Percentiles rank a stretch among this genome's conserved stretches.
phyloP scores from a whole-genome alignment of 2,113 vertebrate genomes.

The Fulmarus glacialis region DNA sequence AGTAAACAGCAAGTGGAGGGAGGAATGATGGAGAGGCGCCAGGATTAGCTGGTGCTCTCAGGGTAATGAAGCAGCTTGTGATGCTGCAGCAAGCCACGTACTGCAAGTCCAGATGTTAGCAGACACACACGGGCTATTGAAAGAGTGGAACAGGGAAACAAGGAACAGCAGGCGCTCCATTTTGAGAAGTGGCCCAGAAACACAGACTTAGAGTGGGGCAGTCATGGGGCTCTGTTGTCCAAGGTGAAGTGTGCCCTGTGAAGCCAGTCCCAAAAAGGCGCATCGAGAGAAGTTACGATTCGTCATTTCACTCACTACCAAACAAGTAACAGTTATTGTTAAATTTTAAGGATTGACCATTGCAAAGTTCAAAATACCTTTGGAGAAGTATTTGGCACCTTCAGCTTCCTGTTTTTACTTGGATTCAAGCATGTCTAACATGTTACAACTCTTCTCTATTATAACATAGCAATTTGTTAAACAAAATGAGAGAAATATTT shows the following conservation, averaged over 20 bases:
- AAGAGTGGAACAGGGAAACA: not conserved
- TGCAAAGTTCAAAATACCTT: not conserved
- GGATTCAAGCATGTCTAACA: not conserved
- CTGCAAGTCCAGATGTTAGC: fast-evolving
- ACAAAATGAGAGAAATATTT: not conserved
- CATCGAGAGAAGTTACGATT: fast-evolving
- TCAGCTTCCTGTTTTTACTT: not conserved
- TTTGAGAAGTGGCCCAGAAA: not conserved
- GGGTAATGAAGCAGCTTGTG: not conserved
- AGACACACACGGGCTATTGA: fast-evolving
- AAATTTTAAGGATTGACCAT: not conserved
- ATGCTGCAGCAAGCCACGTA: not conserved
- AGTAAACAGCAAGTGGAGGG: not conserved
- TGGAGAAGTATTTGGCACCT: not conserved
- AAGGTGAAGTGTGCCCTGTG: fast-evolving
- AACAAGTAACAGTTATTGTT: not conserved
- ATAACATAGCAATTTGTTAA: not conserved
- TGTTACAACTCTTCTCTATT: not conserved
- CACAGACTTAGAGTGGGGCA: not conserved
- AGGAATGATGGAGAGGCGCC: fast-evolving
- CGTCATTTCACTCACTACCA: not conserved
- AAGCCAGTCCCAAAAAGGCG: not conserved
- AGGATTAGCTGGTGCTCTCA: not conserved
- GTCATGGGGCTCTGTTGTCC: not conserved
- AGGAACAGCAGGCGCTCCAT: not conserved